phyloP scores from a whole-genome alignment of 2,888 invertebrate species.

The Penaeus monodon region DNA sequence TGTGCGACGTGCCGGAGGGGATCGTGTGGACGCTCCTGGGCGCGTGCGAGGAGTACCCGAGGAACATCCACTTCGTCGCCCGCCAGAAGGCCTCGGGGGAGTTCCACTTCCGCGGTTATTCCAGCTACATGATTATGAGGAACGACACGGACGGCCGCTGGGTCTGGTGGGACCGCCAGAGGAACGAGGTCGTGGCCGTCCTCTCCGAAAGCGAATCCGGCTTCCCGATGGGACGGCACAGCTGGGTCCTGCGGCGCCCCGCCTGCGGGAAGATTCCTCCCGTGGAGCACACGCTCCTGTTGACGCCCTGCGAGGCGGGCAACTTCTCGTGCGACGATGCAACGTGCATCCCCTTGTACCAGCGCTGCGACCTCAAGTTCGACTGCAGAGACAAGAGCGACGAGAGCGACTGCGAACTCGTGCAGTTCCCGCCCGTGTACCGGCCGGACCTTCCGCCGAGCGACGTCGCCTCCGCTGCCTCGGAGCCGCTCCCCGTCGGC shows the following conservation, averaged over 20 bases:
- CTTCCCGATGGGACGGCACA: constrained; percentile 57
- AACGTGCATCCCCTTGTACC: constrained; percentile 52
- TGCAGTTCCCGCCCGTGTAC: constrained; percentile 44
- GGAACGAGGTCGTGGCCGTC: constrained; percentile 48
- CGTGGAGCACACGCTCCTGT: constrained; percentile 27
- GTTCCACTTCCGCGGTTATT: constrained; percentile 55
- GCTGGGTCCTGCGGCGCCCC: constrained; percentile 42
- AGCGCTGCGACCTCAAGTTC: constrained; percentile 57
- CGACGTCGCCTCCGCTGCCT: constrained; percentile 6
- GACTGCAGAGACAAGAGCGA: constrained; percentile 60
- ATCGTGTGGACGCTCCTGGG: constrained; percentile 56
- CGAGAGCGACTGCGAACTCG: constrained; percentile 41
- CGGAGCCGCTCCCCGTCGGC: constrained; percentile 46
- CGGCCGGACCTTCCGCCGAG: constrained; percentile 40
- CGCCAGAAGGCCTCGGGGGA: constrained; percentile 37
- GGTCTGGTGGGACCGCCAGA: constrained; percentile 52
- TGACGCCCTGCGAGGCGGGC: constrained; percentile 50
- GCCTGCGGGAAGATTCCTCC: constrained; percentile 47
- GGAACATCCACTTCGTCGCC: constrained; percentile 57
- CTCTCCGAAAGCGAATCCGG: constrained; percentile 32
- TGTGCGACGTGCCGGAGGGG: constrained; percentile 50
- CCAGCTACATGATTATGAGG: constrained; percentile 51
- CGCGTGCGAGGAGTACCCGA: constrained; percentile 50
- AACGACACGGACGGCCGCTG: constrained; percentile 29
- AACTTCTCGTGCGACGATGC: constrained; percentile 61